Evolutionary conservation across 2,888 invertebrate species (phyloP), one percentile per base, ranked within the genome.

Genomic region (Microctonus aethiopoides): DNA sequence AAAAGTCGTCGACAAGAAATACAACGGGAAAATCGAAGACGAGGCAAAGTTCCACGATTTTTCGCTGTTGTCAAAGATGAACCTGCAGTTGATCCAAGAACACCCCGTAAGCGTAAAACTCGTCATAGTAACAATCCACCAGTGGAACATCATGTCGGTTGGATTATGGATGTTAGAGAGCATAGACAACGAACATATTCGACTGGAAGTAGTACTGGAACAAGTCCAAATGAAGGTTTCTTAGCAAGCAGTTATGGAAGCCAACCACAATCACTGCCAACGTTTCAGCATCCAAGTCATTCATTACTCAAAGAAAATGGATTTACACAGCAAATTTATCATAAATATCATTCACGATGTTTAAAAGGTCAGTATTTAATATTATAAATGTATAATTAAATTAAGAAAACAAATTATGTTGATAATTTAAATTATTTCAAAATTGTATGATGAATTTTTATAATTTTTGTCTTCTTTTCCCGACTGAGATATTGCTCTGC

Each of bases 291-390:
- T 89, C 98, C 98, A 39, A 97, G 97, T 81, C 97, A 98, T 87
- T 92, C 96, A 9, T 89, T 99, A 77, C 91, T 99, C 54, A 92
- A 96, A 76, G 97, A 98, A 87, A 98, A 98, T 87, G 96, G 97
- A 84, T 99, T 99, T 89, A 97, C 98, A 6, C 99, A 98, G 87
- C 96, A 96, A 86, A 97, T 95, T 2, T 99, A 99, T 88, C 95
- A 96, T 88, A 98, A 97, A 86, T 99, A 98, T 88, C 93, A 96
- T 86, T 94, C 94, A 76, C 91, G 97, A 78, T 99, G 99, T 87
- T 90, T 97, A 46, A 96, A 95, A 91, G 95, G 95, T 94, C 81
- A 77, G 79, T 22, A 54, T 60, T 56, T 52, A 34, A 57, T 56
- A 24, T 41, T 60, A 34, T 34, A 24, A 56, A 41, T 41, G n/a